Conservation (phyloP, 1,140 invertebrate genomes). For the Pogonomyrmex barbatus region DNA sequence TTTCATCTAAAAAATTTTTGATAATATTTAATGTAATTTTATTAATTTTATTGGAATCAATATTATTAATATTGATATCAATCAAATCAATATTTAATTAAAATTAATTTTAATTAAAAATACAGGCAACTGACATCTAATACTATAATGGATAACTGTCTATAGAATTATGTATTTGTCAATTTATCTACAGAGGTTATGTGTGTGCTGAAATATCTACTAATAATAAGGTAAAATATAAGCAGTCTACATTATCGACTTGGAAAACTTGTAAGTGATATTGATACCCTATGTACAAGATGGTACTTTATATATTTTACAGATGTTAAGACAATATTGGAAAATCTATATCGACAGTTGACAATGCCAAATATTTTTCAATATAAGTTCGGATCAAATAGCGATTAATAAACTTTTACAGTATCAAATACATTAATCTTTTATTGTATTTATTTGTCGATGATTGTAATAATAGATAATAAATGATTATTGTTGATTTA, state of each 20-base stretch:
- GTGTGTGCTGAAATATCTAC: slow-evolving; percentile 24
- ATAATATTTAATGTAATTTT: neutral
- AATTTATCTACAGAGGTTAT: slow-evolving; percentile 13
- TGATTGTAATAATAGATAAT: neutral
- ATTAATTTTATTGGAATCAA: neutral
- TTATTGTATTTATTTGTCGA: neutral
- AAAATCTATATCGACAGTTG: neutral
- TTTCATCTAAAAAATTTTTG: neutral
- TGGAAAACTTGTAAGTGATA: neutral
- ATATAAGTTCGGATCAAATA: neutral
- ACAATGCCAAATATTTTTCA: neutral
- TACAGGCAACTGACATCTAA: slow-evolving; percentile 25
- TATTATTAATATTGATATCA: neutral
- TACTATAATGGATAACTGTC: neutral
- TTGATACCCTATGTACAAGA: neutral
- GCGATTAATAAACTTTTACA: too few species aligned
- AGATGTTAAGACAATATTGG: too few species aligned
- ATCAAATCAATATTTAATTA: too few species aligned
- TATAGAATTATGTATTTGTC: neutral
- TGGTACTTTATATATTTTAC: neutral
- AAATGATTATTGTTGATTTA: neutral
- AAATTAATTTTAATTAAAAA: neutral
- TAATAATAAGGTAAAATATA: slow-evolving; percentile 9
- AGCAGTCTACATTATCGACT: slow-evolving; percentile 19
- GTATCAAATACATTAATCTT: too few species aligned